A percentile compares a stretch with the other conserved stretches of the same genome.
phyloP scores from a whole-genome alignment of 2,888 invertebrate genomes.

The Dryobotodes eremita region DNA sequence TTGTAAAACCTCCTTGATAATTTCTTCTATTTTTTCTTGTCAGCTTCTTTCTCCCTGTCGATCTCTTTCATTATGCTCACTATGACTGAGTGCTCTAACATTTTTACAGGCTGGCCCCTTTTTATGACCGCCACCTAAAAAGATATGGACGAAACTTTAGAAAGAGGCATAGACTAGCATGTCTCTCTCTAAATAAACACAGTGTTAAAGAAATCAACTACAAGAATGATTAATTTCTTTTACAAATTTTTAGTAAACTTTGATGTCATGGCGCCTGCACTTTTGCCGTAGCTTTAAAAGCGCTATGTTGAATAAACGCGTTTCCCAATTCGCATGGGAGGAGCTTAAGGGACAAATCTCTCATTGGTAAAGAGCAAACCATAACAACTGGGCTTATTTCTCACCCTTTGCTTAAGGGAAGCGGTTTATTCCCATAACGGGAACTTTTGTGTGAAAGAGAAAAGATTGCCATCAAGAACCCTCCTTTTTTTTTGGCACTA shows the following conservation, averaged over 20 bases:
- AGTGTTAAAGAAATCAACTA: too few relatives aligned
- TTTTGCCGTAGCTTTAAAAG: not conserved
- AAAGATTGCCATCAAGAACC: too few relatives aligned
- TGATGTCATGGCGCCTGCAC: not conserved
- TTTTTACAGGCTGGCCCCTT: slow-evolving; percentile 90
- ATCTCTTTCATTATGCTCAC: slow-evolving; percentile 92
- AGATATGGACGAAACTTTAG: not conserved
- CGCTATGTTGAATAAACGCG: not conserved
- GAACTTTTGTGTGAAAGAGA: too few relatives aligned
- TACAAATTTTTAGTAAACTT: too few relatives aligned
- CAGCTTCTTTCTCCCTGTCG: slow-evolving; percentile 47
- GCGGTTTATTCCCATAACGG: not conserved
- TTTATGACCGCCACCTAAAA: slow-evolving; percentile 94
- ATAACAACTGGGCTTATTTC: not conserved
- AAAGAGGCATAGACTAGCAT: too few relatives aligned
- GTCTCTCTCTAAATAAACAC: too few relatives aligned
- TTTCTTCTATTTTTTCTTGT: slow-evolving; percentile 14
- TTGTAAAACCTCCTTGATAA: not conserved
- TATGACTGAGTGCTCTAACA: slow-evolving; percentile 95
- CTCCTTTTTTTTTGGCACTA: too few relatives aligned
- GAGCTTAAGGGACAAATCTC: not conserved
- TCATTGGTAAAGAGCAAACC: not conserved
- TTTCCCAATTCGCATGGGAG: not conserved
- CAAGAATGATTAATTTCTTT: too few relatives aligned
- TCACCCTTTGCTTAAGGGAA: too few relatives aligned